A percentile compares a stretch with the other conserved stretches of the same genome.
These are phyloP conservation scores for Cuniculus paca DNA, from an alignment of 2,797 vertebrate species.

Conservation along the genomic window DNA sequence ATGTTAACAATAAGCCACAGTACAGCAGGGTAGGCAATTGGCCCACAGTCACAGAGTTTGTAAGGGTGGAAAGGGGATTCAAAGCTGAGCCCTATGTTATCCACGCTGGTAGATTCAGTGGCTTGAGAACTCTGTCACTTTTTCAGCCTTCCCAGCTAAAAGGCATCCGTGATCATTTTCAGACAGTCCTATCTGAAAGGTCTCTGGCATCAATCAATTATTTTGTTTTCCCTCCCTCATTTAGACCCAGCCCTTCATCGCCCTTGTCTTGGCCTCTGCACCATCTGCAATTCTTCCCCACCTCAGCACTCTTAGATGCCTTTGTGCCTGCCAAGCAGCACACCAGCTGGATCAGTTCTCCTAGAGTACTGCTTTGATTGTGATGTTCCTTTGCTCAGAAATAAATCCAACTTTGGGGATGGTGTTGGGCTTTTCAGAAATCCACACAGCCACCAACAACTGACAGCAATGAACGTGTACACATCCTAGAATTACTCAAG, in stretches of 20 bases:
- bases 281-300: not conserved
- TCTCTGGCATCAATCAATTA: not conserved
- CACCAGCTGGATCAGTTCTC: not conserved
- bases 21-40: not conserved
- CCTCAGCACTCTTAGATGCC: not conserved
- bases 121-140: not conserved
- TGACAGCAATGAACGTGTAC: not conserved
- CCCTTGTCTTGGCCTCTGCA: not conserved
- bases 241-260: not conserved
- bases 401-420: not conserved
- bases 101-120: too few species aligned
- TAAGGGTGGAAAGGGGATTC: not conserved
- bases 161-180: not conserved
- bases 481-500: not conserved
- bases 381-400: not conserved
- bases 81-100: not conserved
- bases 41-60: not conserved
- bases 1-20: conserved; percentile 33
- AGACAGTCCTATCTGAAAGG: not conserved
- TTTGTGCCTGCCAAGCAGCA: not conserved
- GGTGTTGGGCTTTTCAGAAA: not conserved
- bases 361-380: not conserved
- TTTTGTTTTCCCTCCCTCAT: not conserved
- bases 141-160: not conserved
- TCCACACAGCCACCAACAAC: too few species aligned